Percentiles rank a stretch among this genome's conserved stretches.
phyloP scores from a whole-genome alignment of 2,113 vertebrate species.

The Loxodonta africana region DNA sequence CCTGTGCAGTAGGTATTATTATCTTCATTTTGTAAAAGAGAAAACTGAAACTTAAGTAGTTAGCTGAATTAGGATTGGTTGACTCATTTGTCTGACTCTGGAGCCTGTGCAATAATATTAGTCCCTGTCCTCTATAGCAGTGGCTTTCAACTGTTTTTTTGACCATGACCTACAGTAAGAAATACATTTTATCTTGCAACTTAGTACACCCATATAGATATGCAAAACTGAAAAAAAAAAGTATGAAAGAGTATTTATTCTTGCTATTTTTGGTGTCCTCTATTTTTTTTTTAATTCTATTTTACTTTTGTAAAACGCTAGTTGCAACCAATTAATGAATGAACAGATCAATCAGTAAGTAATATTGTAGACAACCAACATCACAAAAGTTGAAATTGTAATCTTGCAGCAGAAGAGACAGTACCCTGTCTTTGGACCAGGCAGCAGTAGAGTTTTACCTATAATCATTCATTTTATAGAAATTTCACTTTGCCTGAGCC shows the following conservation, averaged over 20 bases:
- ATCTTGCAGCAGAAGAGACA: not conserved
- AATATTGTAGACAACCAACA: not conserved
- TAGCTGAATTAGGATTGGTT: not conserved
- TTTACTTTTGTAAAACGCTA: slow-evolving; percentile 38
- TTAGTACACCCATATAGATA: not conserved
- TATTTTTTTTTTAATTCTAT: not conserved
- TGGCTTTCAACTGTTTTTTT: not conserved
- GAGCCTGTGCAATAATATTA: not conserved
- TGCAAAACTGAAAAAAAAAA: not conserved
- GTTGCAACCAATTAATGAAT: not conserved
- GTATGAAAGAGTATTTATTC: not conserved
- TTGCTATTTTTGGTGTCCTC: not conserved
- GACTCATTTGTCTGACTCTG: not conserved
- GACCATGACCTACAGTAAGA: not conserved
- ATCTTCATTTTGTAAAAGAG: not conserved
- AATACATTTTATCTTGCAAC: slow-evolving; percentile 7
- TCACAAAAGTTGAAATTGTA: not conserved
- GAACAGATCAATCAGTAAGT: not conserved
- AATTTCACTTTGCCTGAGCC: not conserved
- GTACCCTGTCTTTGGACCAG: not conserved
- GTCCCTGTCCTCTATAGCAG: not conserved
- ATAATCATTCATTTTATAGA: not conserved
- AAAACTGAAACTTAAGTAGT: not conserved
- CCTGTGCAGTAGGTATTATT: not conserved
- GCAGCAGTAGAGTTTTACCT: not conserved